Conservation (phyloP, 2,113 vertebrate species). For the Passer montanus region DNA sequence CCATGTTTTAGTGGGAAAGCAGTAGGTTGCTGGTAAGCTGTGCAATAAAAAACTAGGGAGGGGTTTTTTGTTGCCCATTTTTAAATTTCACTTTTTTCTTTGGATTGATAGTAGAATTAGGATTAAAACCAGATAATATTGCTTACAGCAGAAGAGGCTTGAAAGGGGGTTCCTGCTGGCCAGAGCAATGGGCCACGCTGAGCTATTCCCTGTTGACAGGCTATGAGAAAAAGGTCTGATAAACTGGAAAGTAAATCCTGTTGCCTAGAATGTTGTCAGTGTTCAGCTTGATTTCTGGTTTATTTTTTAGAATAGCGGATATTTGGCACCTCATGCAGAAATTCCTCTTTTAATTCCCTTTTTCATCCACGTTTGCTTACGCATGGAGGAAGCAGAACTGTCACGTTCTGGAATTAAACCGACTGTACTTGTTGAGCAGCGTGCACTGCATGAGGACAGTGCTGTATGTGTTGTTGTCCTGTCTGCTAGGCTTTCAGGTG, state of each 20-base stretch:
- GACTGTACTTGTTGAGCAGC: neutral
- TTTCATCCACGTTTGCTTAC: neutral
- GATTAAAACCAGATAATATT: neutral
- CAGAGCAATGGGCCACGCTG: neutral
- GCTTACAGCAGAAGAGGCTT: neutral
- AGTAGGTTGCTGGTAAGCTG: neutral
- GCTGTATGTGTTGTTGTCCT: neutral
- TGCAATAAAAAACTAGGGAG: neutral
- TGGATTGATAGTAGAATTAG: neutral
- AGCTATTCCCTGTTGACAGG: neutral
- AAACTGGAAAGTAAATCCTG: neutral
- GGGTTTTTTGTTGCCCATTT: neutral
- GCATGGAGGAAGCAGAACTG: neutral
- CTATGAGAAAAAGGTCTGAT: neutral
- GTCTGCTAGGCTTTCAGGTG: neutral
- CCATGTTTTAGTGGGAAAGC: neutral
- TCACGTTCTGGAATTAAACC: neutral
- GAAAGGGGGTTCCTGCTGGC: neutral
- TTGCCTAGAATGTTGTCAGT: neutral
- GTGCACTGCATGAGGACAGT: neutral
- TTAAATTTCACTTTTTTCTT: neutral
- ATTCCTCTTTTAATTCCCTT: neutral
- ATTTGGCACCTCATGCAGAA: neutral
- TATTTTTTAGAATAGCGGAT: neutral
- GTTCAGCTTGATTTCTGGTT: neutral